phyloP scores from a whole-genome alignment of 2,888 invertebrate species.

The Iphiclides podalirius region DNA sequence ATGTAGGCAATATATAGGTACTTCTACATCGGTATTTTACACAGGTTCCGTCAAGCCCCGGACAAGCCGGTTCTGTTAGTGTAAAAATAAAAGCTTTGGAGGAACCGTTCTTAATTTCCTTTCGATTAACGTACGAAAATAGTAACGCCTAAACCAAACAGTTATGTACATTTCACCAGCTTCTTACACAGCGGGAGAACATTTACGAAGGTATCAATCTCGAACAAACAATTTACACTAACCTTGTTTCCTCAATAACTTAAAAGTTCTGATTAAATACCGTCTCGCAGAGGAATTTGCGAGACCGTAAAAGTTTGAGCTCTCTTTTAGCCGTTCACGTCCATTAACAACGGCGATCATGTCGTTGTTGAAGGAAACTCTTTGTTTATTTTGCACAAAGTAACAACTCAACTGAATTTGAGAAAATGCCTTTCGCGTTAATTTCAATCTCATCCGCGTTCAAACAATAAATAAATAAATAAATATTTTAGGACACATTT shows the following conservation, averaged over 20 bases:
- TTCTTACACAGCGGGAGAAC: too few species aligned
- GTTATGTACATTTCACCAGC: too few species aligned
- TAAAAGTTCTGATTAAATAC: slow-evolving; percentile 25
- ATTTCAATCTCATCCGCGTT: slow-evolving; percentile 8
- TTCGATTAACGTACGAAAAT: too few species aligned
- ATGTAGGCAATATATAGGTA: too few species aligned
- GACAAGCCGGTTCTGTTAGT: too few species aligned
- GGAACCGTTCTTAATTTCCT: too few species aligned
- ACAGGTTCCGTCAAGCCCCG: too few species aligned
- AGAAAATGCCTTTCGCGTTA: slow-evolving; percentile 15
- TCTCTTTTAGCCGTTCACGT: slow-evolving; percentile 23
- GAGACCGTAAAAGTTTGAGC: slow-evolving; percentile 22
- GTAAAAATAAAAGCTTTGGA: too few species aligned
- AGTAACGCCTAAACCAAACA: too few species aligned
- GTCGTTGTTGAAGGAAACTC: slow-evolving; percentile 19
- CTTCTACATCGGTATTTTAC: too few species aligned
- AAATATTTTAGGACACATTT: too few species aligned
- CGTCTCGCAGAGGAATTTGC: slow-evolving; percentile 19
- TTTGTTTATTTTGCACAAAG: slow-evolving; percentile 23
- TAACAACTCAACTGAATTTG: slow-evolving; percentile 24
- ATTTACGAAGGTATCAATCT: slow-evolving; percentile 21
- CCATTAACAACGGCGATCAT: slow-evolving; percentile 22
- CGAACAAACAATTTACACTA: slow-evolving; percentile 15
- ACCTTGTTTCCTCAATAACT: slow-evolving; percentile 20
- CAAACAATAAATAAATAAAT: slow-evolving; percentile 11